phyloP scores from a whole-genome alignment of 2,797 vertebrate genomes.

The Sebastolobus alascanus region DNA sequence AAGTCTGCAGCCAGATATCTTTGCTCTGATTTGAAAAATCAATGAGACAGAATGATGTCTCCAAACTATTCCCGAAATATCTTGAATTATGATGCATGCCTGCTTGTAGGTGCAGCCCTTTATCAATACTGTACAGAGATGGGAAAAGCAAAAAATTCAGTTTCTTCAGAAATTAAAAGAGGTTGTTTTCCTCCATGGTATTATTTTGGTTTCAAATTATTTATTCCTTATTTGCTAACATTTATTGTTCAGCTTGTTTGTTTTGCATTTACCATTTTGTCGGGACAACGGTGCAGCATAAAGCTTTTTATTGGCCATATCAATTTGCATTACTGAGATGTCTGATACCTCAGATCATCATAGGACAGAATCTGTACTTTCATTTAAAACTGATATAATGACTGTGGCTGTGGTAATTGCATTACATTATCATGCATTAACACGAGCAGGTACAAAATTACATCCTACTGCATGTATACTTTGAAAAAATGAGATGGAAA shows the following conservation, averaged over 20 bases:
- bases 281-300: not conserved
- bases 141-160: not conserved
- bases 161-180: not conserved
- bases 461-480: conserved; percentile 2
- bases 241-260: not conserved
- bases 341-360: not conserved
- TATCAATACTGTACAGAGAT: not conserved
- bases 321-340: not conserved
- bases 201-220: not conserved
- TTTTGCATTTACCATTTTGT: not conserved
- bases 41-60: conserved; percentile 16
- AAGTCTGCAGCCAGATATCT: conserved; percentile 21
- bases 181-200: not conserved
- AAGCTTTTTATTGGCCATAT: not conserved
- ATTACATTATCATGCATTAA: conserved; percentile 24
- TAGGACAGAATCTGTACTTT: conserved; percentile 3
- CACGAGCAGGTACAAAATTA: conserved; percentile 1
- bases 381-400: conserved; percentile 14
- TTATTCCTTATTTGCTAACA: not conserved
- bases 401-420: not conserved
- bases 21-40: conserved; percentile 9
- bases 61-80: conserved; percentile 11
- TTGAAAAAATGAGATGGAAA: conserved; percentile 6
- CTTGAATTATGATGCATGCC: not conserved
- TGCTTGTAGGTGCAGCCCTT: not conserved